Percentiles rank a stretch among this genome's conserved stretches.
Conservation (phyloP, 1,140 invertebrate species). For the Cotesia vestalis region DNA sequence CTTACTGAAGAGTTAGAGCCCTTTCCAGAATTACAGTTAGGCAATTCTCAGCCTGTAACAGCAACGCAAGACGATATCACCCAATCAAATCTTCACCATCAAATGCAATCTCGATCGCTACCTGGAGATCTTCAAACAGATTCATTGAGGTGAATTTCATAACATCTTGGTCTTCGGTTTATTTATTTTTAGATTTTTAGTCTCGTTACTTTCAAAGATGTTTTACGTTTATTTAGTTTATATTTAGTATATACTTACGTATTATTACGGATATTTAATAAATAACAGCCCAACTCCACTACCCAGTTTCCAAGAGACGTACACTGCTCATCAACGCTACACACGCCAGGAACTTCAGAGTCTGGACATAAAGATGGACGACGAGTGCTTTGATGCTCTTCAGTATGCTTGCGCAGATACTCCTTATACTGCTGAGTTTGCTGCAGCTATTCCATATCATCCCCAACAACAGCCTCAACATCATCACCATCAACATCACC, state of each 20-base stretch:
- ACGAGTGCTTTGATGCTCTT: conserved; percentile 74
- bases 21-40: conserved; percentile 62
- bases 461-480: conserved; percentile 69
- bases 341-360: conserved; percentile 69
- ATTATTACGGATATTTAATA: conserved; percentile 14
- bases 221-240: not conserved
- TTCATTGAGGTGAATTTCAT: conserved; percentile 52
- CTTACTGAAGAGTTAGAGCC: conserved; percentile 66
- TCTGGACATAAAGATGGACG: conserved; percentile 80
- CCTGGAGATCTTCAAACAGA: conserved; percentile 63
- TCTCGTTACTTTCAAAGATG: not conserved
- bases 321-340: conserved; percentile 73
- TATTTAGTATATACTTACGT: not conserved
- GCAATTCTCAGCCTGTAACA: conserved; percentile 53
- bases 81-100: conserved; percentile 52
- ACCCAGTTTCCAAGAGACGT: conserved; percentile 87
- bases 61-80: conserved; percentile 49
- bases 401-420: conserved; percentile 65
- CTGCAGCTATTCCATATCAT: conserved; percentile 68
- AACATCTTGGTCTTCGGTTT: conserved; percentile 14
- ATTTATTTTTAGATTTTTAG: conserved; percentile 4
- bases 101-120: conserved; percentile 54
- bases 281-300: conserved; percentile 70
- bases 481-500: conserved; percentile 57
- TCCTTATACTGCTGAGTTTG: conserved; percentile 67